These are phyloP conservation scores for Apis laboriosa DNA, from an alignment of 1,140 invertebrate genomes.

Conservation along the genomic window DNA sequence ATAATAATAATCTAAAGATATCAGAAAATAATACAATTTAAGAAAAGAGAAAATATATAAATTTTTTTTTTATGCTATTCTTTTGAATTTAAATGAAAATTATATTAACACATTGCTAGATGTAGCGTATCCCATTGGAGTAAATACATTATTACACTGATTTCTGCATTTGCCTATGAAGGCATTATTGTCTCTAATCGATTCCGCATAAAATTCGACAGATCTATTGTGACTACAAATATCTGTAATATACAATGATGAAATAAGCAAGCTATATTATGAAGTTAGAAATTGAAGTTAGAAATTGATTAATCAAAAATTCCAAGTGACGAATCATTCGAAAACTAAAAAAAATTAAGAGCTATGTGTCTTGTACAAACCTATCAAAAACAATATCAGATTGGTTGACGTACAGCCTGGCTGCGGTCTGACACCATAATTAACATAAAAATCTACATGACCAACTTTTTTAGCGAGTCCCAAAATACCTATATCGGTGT, in stretches of 20 bases:
- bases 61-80: too few relatives aligned
- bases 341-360: neutral
- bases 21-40: too few relatives aligned
- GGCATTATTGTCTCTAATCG: neutral
- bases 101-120: neutral
- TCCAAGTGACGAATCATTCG: neutral
- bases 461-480: neutral
- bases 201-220: neutral
- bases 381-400: too few relatives aligned
- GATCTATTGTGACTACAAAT: neutral
- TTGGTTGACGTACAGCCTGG: neutral
- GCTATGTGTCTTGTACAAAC: too few relatives aligned
- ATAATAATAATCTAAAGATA: too few relatives aligned
- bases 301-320: too few relatives aligned
- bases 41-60: too few relatives aligned
- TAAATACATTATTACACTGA: neutral
- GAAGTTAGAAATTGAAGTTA: too few relatives aligned
- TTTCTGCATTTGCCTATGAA: neutral
- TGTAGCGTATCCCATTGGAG: neutral
- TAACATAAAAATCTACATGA: neutral
- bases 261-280: neutral
- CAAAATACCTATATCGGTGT: neutral
- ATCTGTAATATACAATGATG: neutral
- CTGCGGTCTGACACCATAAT: neutral
- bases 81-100: neutral